A percentile compares a stretch with the other conserved stretches of the same genome.
phyloP scores from a whole-genome alignment of 2,113 vertebrate genomes.

The Nothoprocta perdicaria region DNA sequence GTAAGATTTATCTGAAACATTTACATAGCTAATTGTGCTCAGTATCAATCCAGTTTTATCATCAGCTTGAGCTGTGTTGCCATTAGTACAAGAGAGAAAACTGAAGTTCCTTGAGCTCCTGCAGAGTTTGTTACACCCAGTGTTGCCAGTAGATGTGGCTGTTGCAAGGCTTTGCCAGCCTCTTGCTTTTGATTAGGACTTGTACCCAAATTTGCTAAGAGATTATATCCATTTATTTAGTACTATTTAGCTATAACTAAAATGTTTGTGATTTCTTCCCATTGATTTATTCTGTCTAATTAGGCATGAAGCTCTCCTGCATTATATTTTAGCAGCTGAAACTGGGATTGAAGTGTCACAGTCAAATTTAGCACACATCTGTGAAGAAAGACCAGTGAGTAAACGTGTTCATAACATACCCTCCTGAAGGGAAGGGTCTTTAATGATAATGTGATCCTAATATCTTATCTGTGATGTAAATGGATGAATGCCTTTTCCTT shows the following conservation, averaged over 20 bases:
- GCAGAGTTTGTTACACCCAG: neutral
- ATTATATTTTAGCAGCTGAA: conserved; percentile 90
- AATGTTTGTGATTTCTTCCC: neutral
- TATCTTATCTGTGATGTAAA: conserved; percentile 14
- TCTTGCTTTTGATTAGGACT: neutral
- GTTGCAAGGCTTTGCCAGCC: conserved; percentile 31
- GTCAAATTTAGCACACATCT: conserved; percentile 91
- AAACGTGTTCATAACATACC: neutral
- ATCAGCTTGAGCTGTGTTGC: neutral
- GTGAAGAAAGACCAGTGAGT: conserved; percentile 86
- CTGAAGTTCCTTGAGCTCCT: neutral
- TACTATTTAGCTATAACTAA: conserved; percentile 19
- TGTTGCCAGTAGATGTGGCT: conserved; percentile 70
- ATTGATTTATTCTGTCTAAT: conserved; percentile 35
- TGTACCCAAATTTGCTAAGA: neutral
- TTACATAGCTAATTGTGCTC: neutral
- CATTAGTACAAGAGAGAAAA: neutral
- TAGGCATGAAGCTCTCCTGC: conserved; percentile 88
- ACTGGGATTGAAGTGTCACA: conserved; percentile 92
- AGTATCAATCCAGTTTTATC: neutral
- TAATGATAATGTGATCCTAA: neutral
- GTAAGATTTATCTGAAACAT: neutral
- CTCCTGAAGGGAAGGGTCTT: neutral
- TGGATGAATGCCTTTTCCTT: conserved; percentile 20
- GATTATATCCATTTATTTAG: conserved; percentile 29